phyloP scores from a whole-genome alignment of 92 coral and sea anemone genomes.

The Bergia puertoricense region DNA sequence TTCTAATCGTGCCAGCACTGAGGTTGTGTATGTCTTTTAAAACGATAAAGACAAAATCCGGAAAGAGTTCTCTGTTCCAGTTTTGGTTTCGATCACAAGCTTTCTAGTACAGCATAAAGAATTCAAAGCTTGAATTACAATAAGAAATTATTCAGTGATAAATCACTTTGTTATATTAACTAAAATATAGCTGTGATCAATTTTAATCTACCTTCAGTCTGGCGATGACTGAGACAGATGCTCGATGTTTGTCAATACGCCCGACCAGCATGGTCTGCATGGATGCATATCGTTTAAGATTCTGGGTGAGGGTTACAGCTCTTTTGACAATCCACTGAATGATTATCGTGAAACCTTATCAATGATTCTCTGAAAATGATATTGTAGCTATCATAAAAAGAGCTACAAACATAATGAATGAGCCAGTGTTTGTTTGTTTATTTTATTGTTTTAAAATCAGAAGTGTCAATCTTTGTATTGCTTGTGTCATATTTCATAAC shows the following conservation, averaged over 20 bases:
- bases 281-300: too few relatives aligned
- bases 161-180: not conserved
- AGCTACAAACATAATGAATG: not conserved
- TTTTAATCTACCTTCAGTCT: not conserved
- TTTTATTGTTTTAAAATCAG: not conserved
- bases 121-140: not conserved
- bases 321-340: not conserved
- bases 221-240: not conserved
- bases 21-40: not conserved
- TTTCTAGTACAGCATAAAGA: not conserved
- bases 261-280: too few relatives aligned
- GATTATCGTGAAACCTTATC: too few relatives aligned
- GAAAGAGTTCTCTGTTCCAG: not conserved
- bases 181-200: not conserved
- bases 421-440: not conserved
- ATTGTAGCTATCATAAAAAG: too few relatives aligned
- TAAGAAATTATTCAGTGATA: not conserved
- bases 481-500: not conserved
- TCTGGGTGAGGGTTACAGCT: not conserved
- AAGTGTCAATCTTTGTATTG: not conserved
- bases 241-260: too few relatives aligned
- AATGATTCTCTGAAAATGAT: too few relatives aligned
- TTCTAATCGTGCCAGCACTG: not conserved
- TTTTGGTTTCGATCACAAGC: not conserved
- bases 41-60: not conserved